These are phyloP conservation scores for Oryctes rhinoceros DNA, from an alignment of 1,140 invertebrate species.

Conservation along the genomic window DNA sequence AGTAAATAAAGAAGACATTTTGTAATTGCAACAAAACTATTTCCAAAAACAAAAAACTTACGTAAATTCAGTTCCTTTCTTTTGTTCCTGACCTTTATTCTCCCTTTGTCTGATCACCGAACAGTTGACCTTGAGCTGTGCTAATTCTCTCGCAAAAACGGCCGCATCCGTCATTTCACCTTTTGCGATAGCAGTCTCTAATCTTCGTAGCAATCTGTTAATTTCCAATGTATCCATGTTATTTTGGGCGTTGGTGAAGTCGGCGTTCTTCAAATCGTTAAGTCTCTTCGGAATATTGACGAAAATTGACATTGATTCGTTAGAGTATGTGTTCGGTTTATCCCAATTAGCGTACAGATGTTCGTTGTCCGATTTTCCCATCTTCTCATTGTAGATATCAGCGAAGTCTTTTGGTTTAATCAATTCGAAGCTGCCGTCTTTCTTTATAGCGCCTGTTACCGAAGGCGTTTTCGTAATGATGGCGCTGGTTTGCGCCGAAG, in stretches of 20 bases:
- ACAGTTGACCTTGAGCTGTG: constrained; percentile 72
- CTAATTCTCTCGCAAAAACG: constrained; percentile 73
- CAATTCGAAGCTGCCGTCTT: constrained; percentile 53
- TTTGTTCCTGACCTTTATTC: constrained; percentile 35
- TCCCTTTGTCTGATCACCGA: constrained; percentile 69
- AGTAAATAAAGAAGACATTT: too few relatives aligned
- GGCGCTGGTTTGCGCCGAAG: constrained; percentile 54
- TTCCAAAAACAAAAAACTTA: constrained; percentile 55
- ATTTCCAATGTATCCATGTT: constrained; percentile 66
- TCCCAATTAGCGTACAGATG: constrained; percentile 57
- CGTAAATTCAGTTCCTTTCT: constrained; percentile 47
- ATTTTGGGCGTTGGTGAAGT: constrained; percentile 30
- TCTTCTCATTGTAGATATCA: constrained; percentile 57
- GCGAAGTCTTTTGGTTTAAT: constrained; percentile 59
- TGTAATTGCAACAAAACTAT: too few relatives aligned
- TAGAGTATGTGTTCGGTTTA: constrained; percentile 41
- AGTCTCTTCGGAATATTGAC: constrained; percentile 61
- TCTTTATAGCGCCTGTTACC: constrained; percentile 46
- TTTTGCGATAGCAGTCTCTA: constrained; percentile 74
- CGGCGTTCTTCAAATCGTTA: constrained; percentile 60
- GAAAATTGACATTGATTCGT: constrained; percentile 55
- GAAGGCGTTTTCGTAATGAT: constrained; percentile 48
- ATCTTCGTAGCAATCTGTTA: constrained; percentile 69
- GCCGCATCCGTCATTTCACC: constrained; percentile 75
- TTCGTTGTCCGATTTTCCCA: constrained; percentile 47